These are phyloP conservation scores for Sinocyclocheilus maitianheensis DNA, from an alignment of 2,113 vertebrate genomes.

Conservation along the genomic window DNA sequence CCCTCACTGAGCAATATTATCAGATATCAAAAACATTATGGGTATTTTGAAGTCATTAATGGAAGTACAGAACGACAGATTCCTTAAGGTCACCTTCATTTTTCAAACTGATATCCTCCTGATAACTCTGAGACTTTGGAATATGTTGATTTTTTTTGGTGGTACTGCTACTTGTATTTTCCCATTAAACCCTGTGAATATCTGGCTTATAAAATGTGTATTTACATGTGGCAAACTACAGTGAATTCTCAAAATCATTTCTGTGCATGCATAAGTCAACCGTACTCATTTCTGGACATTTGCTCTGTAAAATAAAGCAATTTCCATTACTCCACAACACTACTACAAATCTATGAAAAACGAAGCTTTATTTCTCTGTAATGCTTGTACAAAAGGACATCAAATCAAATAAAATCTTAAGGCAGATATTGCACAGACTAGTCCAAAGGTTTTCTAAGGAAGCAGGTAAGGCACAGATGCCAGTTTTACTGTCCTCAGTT, in stretches of 20 bases:
- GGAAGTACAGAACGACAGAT: neutral
- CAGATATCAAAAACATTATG: neutral
- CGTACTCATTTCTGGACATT: neutral
- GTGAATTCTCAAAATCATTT: neutral
- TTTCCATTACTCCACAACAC: neutral
- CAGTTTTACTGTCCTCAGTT: conserved; percentile 65
- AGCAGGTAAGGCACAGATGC: conserved; percentile 78
- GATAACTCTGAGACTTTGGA: neutral
- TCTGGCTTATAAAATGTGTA: neutral
- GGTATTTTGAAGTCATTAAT: neutral
- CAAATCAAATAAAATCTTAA: conserved; percentile 76
- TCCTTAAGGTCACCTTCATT: neutral
- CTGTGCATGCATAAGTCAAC: neutral
- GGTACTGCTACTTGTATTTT: neutral
- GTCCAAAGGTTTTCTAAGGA: conserved; percentile 70
- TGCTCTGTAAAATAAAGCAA: neutral
- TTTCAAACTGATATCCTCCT: neutral
- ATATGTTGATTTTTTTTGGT: neutral
- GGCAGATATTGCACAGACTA: conserved; percentile 83
- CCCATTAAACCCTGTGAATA: neutral
- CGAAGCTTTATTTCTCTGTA: conserved; percentile 77
- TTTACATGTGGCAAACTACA: neutral
- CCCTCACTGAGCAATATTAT: neutral
- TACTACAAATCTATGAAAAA: conserved; percentile 55
- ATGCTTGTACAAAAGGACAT: conserved; percentile 71